A percentile compares a stretch with the other conserved stretches of the same genome.
phyloP scores from a whole-genome alignment of 2,113 vertebrate species.

The Helogale parvula region DNA sequence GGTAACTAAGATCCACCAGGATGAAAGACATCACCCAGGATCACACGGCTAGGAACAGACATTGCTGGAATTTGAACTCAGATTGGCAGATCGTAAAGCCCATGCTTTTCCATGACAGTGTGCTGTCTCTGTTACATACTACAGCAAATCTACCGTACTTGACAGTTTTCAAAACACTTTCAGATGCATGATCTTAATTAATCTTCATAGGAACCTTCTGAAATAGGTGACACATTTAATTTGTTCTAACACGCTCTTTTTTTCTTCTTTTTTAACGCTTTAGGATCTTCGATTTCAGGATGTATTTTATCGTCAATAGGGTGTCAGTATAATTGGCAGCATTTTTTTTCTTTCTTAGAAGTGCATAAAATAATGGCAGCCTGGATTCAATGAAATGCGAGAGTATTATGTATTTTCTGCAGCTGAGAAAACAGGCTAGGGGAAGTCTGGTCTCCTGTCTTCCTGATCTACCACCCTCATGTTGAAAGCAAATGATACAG shows the following conservation, averaged over 20 bases:
- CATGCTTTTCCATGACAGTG: accelerated
- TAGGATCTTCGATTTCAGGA: background rate
- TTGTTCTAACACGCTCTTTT: background rate
- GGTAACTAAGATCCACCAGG: background rate
- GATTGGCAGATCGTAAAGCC: background rate
- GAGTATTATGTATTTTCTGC: background rate
- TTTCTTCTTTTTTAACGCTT: background rate
- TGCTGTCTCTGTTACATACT: background rate
- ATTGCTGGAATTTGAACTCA: background rate
- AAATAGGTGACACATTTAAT: background rate
- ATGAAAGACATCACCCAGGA: background rate
- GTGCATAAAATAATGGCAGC: background rate
- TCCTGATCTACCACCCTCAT: background rate
- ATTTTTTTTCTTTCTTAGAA: background rate
- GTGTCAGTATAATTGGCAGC: background rate
- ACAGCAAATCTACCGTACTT: accelerated
- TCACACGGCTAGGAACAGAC: too few species aligned
- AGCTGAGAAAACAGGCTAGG: background rate
- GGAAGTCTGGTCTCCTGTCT: background rate
- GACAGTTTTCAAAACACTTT: constrained; percentile 59
- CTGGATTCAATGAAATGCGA: background rate
- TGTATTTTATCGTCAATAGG: background rate
- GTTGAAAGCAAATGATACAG: background rate
- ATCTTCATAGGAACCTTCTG: background rate
- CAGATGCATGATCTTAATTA: constrained; percentile 29